These are phyloP conservation scores for Xiphophorus maculatus DNA, from an alignment of 2,113 vertebrate species.

Conservation along the genomic window DNA sequence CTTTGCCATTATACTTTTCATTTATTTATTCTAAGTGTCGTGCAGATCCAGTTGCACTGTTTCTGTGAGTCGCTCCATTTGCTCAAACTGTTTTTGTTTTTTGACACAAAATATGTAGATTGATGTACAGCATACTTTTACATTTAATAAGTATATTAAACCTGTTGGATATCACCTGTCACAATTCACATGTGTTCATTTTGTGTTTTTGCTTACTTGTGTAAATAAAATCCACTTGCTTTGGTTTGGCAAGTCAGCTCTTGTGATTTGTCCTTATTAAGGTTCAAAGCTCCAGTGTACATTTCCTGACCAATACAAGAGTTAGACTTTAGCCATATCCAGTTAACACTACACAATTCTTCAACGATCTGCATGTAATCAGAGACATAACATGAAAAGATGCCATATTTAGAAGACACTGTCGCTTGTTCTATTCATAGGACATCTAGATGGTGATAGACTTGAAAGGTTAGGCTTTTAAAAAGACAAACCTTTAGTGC, in stretches of 20 bases:
- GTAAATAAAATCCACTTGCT: slow-evolving; percentile 70
- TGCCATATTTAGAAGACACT: background rate
- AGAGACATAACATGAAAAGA: no score
- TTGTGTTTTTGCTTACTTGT: slow-evolving; percentile 33
- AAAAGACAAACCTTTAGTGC: no score
- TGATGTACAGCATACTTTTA: background rate
- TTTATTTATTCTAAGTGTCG: background rate
- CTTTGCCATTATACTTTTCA: background rate
- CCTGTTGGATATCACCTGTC: background rate
- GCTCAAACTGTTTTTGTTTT: background rate
- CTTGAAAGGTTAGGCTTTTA: no score
- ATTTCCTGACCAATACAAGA: no score
- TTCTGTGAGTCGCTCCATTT: background rate
- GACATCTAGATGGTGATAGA: background rate
- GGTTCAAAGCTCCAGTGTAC: background rate
- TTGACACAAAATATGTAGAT: background rate
- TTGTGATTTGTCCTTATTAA: background rate
- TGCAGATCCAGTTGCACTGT: background rate
- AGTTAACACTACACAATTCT: no score
- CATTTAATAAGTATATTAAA: background rate
- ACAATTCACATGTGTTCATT: background rate
- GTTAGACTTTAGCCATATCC: no score
- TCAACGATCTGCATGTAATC: no score
- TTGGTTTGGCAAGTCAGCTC: slow-evolving; percentile 46
- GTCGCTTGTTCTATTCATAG: no score